phyloP scores from a whole-genome alignment of 2,113 vertebrate species.

The Muscicapa adusta region DNA sequence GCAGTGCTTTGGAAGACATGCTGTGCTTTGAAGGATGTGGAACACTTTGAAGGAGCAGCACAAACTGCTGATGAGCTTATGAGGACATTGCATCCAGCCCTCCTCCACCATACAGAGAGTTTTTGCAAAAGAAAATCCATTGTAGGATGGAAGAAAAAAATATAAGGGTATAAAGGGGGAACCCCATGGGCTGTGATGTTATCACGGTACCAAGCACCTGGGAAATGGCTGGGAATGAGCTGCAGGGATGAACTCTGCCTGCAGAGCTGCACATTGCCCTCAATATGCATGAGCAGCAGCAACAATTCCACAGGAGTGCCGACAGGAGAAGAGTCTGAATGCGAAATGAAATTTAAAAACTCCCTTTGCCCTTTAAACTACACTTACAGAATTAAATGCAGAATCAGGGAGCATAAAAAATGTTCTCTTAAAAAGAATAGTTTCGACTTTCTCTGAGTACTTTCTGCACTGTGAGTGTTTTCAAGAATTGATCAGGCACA shows the following conservation, averaged over 20 bases:
- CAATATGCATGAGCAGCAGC: background rate
- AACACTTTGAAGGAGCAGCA: background rate
- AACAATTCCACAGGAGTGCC: background rate
- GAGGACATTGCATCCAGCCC: background rate
- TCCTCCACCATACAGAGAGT: background rate
- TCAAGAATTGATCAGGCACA: constrained; percentile 5
- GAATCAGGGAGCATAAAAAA: background rate
- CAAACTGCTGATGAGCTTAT: background rate
- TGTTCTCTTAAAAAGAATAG: background rate
- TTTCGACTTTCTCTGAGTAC: background rate
- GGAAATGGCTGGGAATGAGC: background rate
- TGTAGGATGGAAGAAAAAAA: background rate
- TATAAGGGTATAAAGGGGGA: background rate
- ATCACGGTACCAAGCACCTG: background rate
- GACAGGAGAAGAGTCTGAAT: background rate
- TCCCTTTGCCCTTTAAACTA: constrained; percentile 43
- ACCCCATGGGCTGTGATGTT: background rate
- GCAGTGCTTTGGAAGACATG: background rate
- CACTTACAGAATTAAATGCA: constrained; percentile 27
- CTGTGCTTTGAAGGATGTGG: constrained; percentile 17
- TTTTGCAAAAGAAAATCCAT: background rate
- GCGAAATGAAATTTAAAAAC: constrained; percentile 39
- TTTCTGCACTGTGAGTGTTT: background rate
- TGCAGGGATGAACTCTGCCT: background rate
- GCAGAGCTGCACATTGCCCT: background rate